These are phyloP conservation scores for Pyrochroa serraticornis DNA, from an alignment of 2,888 invertebrate species.

Conservation along the genomic window DNA sequence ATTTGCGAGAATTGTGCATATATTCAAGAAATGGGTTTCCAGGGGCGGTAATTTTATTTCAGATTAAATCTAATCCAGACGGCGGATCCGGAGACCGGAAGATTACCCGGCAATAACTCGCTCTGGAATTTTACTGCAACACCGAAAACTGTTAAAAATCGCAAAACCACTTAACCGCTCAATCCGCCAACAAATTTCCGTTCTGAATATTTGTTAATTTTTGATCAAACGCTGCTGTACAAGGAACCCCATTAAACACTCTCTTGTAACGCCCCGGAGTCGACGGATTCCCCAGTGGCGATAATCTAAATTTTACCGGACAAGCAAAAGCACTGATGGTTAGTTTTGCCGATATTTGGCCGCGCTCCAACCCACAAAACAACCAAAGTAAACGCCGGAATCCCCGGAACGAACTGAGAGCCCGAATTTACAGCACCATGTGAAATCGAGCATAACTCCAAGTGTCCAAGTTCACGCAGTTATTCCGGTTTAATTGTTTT, in stretches of 20 bases:
- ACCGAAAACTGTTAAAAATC: too few species aligned
- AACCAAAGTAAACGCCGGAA: constrained; percentile 29
- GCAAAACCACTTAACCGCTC: too few species aligned
- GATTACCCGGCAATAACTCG: too few species aligned
- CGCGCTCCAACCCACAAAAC: constrained; percentile 32
- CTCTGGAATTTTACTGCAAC: too few species aligned
- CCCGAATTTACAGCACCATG: constrained; percentile 33
- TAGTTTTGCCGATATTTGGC: constrained; percentile 25
- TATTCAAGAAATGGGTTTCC: too few species aligned
- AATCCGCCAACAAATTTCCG: too few species aligned
- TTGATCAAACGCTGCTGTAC: too few species aligned
- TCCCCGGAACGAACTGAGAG: constrained; percentile 14
- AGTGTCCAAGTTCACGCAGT: constrained; percentile 34
- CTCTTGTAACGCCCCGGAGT: background rate
- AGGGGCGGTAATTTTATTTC: too few species aligned
- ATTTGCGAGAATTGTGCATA: too few species aligned
- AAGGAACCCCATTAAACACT: background rate
- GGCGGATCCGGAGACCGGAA: too few species aligned
- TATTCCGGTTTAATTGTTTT: constrained; percentile 35
- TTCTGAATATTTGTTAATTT: too few species aligned
- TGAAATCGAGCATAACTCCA: constrained; percentile 35
- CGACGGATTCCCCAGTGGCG: background rate
- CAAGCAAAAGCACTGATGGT: background rate
- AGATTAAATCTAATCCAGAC: too few species aligned
- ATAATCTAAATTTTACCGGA: constrained; percentile 7